Evolutionary conservation across 2,797 vertebrate species (phyloP).

Genomic region (Gadopsis marmoratus): DNA sequence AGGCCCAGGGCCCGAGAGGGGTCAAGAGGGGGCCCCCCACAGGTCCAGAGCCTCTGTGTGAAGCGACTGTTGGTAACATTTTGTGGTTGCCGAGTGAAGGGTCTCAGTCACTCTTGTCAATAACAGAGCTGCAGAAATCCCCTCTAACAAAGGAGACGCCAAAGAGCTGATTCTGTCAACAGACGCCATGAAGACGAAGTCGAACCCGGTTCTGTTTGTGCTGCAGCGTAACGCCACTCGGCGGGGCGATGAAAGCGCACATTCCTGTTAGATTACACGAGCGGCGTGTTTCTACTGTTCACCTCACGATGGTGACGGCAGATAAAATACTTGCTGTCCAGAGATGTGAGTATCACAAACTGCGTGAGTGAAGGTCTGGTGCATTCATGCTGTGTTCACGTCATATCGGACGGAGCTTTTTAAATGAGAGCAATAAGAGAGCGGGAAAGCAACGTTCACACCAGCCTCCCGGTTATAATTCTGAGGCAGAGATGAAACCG

Average conservation of each 20-base stretch:
- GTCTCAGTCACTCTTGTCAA: neutral
- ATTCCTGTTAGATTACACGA: constrained; percentile 11
- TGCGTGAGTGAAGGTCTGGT: neutral
- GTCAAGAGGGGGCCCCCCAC: too few relatives aligned
- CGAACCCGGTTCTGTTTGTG: neutral
- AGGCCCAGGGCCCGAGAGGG: neutral
- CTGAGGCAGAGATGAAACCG: neutral
- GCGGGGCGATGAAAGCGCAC: neutral
- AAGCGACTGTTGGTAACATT: constrained; percentile 7
- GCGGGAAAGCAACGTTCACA: neutral
- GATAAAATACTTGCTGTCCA: neutral
- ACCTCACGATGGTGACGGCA: too few relatives aligned
- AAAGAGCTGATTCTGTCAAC: too few relatives aligned
- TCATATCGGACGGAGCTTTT: neutral
- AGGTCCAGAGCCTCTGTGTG: neutral
- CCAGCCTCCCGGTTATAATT: neutral
- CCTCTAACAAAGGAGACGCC: neutral
- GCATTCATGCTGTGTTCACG: neutral
- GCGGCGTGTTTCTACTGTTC: neutral
- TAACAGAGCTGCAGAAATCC: neutral
- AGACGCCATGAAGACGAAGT: too few relatives aligned
- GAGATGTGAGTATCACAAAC: neutral
- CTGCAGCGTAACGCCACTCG: neutral
- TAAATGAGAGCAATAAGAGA: neutral
- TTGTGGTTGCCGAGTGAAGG: constrained; percentile 18